phyloP scores from a whole-genome alignment of 1,140 invertebrate species.

The Scaptomyza montana region DNA sequence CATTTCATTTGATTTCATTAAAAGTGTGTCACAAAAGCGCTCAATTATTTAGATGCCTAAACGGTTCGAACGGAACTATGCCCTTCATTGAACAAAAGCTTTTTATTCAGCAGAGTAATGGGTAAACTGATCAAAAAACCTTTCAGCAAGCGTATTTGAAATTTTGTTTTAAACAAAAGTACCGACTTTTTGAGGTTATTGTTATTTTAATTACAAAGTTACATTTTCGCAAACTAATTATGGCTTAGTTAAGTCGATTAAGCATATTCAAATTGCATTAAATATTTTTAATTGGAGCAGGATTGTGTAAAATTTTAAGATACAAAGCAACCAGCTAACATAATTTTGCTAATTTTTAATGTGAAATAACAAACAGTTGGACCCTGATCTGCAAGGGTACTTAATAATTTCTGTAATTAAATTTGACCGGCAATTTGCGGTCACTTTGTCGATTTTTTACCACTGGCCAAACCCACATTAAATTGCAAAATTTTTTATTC shows the following conservation, averaged over 20 bases:
- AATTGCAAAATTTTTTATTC: too few relatives aligned
- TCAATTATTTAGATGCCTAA: constrained; percentile 13
- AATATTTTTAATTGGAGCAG: neutral
- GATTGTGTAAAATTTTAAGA: too few relatives aligned
- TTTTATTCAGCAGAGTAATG: too few relatives aligned
- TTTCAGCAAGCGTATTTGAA: neutral
- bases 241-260: neutral
- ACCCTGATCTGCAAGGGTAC: neutral
- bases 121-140: too few relatives aligned
- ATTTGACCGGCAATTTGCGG: constrained; percentile 1
- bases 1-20: constrained; percentile 41
- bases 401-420: constrained; percentile 18
- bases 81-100: neutral
- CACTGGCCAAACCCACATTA: neutral
- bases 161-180: constrained; percentile 1
- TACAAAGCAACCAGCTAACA: too few relatives aligned
- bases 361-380: neutral
- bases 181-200: neutral
- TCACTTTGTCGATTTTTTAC: neutral
- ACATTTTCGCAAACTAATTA: neutral
- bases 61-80: neutral
- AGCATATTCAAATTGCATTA: constrained; percentile 25
- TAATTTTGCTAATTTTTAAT: neutral
- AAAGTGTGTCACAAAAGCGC: constrained; percentile 36
- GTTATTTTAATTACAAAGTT: neutral